Evolutionary conservation across 2,113 vertebrate genomes (phyloP), one percentile per base, ranked within the genome.

Genomic region (Monarcha castaneiventris): DNA sequence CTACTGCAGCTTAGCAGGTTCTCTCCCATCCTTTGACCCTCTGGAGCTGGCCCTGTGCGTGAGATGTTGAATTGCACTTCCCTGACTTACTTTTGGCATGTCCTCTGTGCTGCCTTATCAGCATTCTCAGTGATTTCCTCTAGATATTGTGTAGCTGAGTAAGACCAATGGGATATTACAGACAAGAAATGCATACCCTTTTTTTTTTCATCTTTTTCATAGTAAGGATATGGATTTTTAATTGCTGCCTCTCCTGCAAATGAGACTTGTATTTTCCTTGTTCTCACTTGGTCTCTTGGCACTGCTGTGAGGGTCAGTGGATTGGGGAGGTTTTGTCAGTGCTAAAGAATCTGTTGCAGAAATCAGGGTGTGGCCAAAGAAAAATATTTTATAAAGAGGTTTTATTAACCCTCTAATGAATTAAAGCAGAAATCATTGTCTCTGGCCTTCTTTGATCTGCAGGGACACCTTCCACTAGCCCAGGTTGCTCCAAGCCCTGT

Each of bases 111-210:
- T 86, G 85, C 87, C 88, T 93, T 96, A 96, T 93, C 93, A 93
- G 79, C 61, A 9, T 91, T 90, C 94, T 95, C 94, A 93, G 92
- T 41, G 79, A 59, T 96, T 97, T 97, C 94, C 92, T 96, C 64
- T n/a, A 61, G 87, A 87, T 76, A 89, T 49, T 79, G 54, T 89
- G 71, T 46, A 37, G 74, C 82, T 72, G 55, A 95, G 30, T 46
- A 94, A 94, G 59, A 52, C 69, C 66, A 87, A 67, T 26, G 76
- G 80, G 80, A 90, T 41, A 48, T 77, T 77, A 67, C 51, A 59
- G 61, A 54, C 23, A 58, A 67, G 84, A 87, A 68, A 74, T 35
- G n/a, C 32, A 8, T 73, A 67, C 32, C 16, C 11, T 63, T 81
- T 63, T 84, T 46, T 29, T 93, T 74, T 51, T 32, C 4, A 46